phyloP scores from a whole-genome alignment of 2,113 vertebrate genomes.

The Empidonax alnorum region DNA sequence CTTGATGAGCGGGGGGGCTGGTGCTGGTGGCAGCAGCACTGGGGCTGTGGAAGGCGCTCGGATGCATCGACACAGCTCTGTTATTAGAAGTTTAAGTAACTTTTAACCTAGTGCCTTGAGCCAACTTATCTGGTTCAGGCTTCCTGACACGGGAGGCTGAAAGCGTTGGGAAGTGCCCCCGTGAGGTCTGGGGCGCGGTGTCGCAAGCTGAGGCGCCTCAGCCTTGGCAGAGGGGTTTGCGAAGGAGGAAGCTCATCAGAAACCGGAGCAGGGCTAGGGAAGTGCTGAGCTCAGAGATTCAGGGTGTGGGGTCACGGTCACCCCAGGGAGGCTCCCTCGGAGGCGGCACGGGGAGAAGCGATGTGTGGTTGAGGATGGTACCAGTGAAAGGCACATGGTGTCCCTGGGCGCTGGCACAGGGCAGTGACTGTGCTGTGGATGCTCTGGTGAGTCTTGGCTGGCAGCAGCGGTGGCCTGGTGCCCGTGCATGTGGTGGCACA shows the following conservation, averaged over 20 bases:
- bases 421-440: fast-evolving
- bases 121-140: neutral
- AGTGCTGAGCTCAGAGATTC: conserved; percentile 1
- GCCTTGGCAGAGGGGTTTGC: neutral
- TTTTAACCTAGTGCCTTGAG: neutral
- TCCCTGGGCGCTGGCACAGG: neutral
- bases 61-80: fast-evolving
- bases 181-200: neutral
- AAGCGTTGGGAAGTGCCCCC: neutral
- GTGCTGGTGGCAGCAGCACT: fast-evolving
- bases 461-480: fast-evolving
- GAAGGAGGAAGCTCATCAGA: neutral
- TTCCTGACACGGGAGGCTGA: neutral
- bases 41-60: fast-evolving
- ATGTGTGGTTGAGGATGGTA: fast-evolving
- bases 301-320: fast-evolving
- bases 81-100: neutral
- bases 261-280: neutral
- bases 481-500: fast-evolving
- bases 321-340: neutral
- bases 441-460: fast-evolving
- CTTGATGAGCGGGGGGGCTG: neutral
- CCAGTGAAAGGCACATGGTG: fast-evolving
- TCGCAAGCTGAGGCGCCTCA: neutral
- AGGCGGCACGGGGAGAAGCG: fast-evolving